Percentiles rank a stretch among this genome's conserved stretches.
phyloP scores from a whole-genome alignment of 2,113 vertebrate species.

The Sterna hirundo region DNA sequence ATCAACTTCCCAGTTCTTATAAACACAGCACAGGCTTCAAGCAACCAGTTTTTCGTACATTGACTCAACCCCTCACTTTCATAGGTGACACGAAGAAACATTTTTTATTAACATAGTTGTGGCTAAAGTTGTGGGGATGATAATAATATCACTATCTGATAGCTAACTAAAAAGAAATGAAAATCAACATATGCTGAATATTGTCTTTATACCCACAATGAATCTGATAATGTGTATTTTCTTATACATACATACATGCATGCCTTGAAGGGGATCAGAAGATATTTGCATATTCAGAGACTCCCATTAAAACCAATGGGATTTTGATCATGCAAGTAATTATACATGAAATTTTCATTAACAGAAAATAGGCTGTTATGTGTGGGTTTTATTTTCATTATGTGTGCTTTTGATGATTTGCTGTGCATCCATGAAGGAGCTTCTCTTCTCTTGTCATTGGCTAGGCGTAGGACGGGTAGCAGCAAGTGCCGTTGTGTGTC shows the following conservation, averaged over 20 bases:
- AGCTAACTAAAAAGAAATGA: background rate
- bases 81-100: background rate
- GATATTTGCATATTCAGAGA: background rate
- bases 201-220: background rate
- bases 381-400: background rate
- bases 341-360: background rate
- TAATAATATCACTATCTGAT: background rate
- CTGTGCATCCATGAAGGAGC: background rate
- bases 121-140: background rate
- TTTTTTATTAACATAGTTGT: background rate
- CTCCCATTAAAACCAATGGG: background rate
- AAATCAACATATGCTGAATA: background rate
- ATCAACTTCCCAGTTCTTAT: background rate
- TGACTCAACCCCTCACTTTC: background rate
- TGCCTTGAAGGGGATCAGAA: background rate
- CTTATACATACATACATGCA: background rate
- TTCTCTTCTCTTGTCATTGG: background rate
- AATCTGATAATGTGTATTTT: background rate
- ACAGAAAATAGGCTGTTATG: background rate
- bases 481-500: background rate
- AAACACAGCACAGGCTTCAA: background rate
- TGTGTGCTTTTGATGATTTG: background rate
- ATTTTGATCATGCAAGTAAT: background rate
- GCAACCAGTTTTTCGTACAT: background rate
- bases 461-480: accelerated